phyloP scores from a whole-genome alignment of 2,797 vertebrate species.

The Acipenser transmontanus region DNA sequence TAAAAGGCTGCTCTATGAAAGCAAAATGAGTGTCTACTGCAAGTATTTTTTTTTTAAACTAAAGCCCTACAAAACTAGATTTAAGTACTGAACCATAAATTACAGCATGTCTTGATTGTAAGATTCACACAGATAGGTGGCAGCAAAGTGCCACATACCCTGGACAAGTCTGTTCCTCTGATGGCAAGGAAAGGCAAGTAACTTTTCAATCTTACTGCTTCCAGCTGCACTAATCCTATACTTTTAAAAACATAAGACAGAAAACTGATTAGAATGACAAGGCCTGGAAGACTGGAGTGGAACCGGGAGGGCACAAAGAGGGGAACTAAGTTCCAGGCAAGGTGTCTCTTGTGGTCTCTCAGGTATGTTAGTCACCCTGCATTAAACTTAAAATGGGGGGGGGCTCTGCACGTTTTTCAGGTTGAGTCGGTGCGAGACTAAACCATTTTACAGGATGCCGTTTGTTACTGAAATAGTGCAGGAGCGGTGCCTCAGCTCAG shows the following conservation, averaged over 20 bases:
- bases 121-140: constrained; percentile 73
- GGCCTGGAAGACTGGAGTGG: constrained; percentile 40
- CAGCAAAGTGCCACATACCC: constrained; percentile 79
- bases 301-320: constrained; percentile 41
- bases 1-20: too few relatives aligned
- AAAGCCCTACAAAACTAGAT: constrained; percentile 15
- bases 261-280: constrained; percentile 43
- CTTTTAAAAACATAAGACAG: constrained; percentile 43
- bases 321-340: background rate
- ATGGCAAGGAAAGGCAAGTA: constrained; percentile 29
- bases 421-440: constrained; percentile 45
- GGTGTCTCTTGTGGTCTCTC: background rate
- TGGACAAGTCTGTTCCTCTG: constrained; percentile 13
- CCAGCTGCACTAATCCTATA: constrained; percentile 36
- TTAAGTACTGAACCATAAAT: background rate
- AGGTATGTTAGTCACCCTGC: background rate
- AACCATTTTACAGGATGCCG: constrained; percentile 32
- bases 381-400: background rate
- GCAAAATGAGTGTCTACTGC: constrained; percentile 23
- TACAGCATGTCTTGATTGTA: constrained; percentile 22
- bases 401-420: constrained; percentile 20
- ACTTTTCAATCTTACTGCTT: constrained; percentile 38
- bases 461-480: constrained; percentile 40
- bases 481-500: constrained; percentile 45
- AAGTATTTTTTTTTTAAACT: constrained; percentile 46